Evolutionary conservation across 2,888 invertebrate genomes (phyloP).

Genomic region (Laspeyria flexula): DNA sequence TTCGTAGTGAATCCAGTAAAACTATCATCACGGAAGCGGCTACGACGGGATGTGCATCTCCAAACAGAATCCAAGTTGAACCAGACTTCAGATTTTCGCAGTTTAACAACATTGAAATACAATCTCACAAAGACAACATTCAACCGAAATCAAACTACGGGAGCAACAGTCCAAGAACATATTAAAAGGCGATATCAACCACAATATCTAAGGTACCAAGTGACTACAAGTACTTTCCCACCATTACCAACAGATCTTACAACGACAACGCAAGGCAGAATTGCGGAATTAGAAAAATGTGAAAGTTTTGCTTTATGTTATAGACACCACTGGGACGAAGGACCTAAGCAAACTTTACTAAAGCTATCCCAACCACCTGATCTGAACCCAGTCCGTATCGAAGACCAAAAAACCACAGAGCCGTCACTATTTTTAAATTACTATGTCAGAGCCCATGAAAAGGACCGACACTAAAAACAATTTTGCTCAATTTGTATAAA

Average conservation of each 20-base stretch:
- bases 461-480: too few relatives aligned
- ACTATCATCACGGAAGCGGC: neutral
- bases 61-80: neutral
- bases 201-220: neutral
- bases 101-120: neutral
- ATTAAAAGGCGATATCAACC: neutral
- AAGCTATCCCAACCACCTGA: too few relatives aligned
- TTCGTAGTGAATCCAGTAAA: neutral
- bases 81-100: neutral
- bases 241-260: conserved; percentile 5
- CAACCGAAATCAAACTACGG: neutral
- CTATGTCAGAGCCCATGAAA: too few relatives aligned
- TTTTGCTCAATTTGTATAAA: too few relatives aligned
- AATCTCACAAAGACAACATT: neutral
- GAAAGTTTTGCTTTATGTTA: neutral
- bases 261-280: neutral
- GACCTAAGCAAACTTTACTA: too few relatives aligned
- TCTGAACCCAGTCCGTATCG: too few relatives aligned
- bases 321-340: neutral
- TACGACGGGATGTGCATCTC: neutral
- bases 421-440: too few relatives aligned
- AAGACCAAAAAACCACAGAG: too few relatives aligned
- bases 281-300: neutral
- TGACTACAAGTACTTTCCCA: conserved; percentile 5
- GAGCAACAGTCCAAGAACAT: neutral